These are phyloP conservation scores for Pristionchus arcanus DNA, from an alignment of 2,888 invertebrate genomes.

Conservation along the genomic window DNA sequence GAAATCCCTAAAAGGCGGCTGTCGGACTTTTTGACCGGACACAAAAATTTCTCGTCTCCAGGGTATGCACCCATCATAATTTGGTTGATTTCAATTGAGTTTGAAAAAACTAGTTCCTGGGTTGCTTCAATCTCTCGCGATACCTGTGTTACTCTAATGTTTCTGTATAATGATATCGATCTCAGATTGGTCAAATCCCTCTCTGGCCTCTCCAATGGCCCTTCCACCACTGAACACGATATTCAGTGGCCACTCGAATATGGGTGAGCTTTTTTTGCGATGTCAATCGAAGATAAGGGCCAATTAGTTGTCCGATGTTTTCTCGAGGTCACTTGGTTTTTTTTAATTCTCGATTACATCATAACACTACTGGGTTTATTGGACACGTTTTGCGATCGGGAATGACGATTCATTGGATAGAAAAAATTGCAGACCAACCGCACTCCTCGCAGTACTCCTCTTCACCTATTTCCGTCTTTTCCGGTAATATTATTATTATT, in stretches of 20 bases:
- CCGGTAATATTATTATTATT: not conserved
- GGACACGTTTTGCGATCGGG: not conserved
- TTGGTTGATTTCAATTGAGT: too few species aligned
- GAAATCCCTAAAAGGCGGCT: too few species aligned
- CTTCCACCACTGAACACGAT: conserved; percentile 26
- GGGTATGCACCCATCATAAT: too few species aligned
- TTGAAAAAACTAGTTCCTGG: too few species aligned
- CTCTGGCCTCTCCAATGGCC: not conserved
- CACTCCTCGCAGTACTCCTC: conserved; percentile 26
- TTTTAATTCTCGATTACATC: too few species aligned
- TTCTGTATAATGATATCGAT: not conserved
- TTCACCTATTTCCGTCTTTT: conserved; percentile 19
- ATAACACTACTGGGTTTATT: not conserved
- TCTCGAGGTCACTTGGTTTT: too few species aligned
- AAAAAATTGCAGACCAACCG: conserved; percentile 29
- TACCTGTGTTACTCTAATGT: not conserved
- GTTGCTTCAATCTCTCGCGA: too few species aligned
- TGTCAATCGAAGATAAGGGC: too few species aligned
- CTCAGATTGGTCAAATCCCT: conserved; percentile 29
- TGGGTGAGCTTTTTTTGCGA: not conserved
- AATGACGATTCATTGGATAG: not conserved
- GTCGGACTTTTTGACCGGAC: too few species aligned
- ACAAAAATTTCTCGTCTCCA: too few species aligned
- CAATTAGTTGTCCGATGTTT: too few species aligned
- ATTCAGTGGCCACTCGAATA: not conserved